Evolutionary conservation across 2,113 vertebrate genomes (phyloP), one percentile per base, ranked within the genome.

Genomic region (Carassius auratus): DNA sequence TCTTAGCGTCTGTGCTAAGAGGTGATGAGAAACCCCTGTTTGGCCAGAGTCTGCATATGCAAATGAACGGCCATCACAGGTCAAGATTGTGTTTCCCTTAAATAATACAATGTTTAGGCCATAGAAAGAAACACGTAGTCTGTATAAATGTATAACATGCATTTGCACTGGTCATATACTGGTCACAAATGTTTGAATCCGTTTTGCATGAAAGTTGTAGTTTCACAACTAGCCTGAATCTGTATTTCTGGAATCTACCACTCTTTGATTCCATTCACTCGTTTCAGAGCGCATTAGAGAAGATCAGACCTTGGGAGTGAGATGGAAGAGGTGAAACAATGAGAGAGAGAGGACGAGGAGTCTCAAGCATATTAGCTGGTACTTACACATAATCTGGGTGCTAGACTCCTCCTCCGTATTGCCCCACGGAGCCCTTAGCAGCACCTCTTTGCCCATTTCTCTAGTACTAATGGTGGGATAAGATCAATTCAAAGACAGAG

Each of bases 361-460:
- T 79, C 55, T 75, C 42, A 83, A 83, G 92, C 89, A 92, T 89
- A 92, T 87, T 83, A 85, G 81, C 86, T 48, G 74, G 71, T 85
- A 81, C 89, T 88, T 88, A 76, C 83, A 36, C 59, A 85, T 94
- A 95, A 94, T 92, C 92, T 93, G 33, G 68, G 91, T 80, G 21
- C 21, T 80, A 93, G 92, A 91, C 94, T 94, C 94, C 95, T 88
- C 95, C 91, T 89, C 71, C 19, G 12, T 66, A 78, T 85, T 86
- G 57, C 71, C 88, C 89, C 89, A 89, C 87, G 86, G 85, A 90
- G 83, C 36, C 86, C 88, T 82, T 83, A 86, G 81, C 86, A 90
- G 90, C 77, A 89, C 82, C 88, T 92, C 48, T 87, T 89, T 87
- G 81, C 90, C 86, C 90, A 92, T 90, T 89, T 59, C 69, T 52